phyloP scores from a whole-genome alignment of 2,888 invertebrate genomes.

The Eristalis pertinax region DNA sequence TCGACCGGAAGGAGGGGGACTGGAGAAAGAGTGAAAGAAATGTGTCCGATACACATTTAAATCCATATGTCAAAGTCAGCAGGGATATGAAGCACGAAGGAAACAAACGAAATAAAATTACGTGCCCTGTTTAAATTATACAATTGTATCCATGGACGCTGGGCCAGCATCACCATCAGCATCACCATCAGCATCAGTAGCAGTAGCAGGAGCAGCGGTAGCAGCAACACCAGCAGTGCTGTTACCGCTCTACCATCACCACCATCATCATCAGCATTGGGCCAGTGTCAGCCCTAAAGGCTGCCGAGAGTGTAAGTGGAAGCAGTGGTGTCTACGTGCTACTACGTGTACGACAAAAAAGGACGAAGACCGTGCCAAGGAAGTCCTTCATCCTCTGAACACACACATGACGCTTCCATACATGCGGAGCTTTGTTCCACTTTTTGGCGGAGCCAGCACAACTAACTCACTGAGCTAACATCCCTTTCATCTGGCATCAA shows the following conservation, averaged over 20 bases:
- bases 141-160: slow-evolving; percentile 57
- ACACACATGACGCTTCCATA: slow-evolving; percentile 29
- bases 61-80: slow-evolving; percentile 71
- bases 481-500: slow-evolving; percentile 63
- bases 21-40: not conserved
- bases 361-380: slow-evolving; percentile 55
- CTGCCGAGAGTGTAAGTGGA: slow-evolving; percentile 24
- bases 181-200: not conserved
- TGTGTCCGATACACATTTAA: slow-evolving; percentile 63
- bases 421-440: slow-evolving; percentile 24
- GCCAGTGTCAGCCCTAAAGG: slow-evolving; percentile 8
- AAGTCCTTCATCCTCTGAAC: slow-evolving; percentile 51
- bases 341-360: slow-evolving; percentile 17
- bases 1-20: not conserved
- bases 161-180: not conserved
- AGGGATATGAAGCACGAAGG: slow-evolving; percentile 67
- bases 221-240: slow-evolving; percentile 21
- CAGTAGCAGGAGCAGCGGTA: slow-evolving; percentile 13
- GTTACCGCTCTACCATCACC: not conserved
- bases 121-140: slow-evolving; percentile 71
- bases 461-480: slow-evolving; percentile 59
- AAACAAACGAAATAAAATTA: slow-evolving; percentile 72
- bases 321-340: slow-evolving; percentile 43
- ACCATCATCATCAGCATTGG: slow-evolving; percentile 30
- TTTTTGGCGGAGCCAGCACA: slow-evolving; percentile 11